Base-by-base conservation (phyloP, 2,797 vertebrate species). In the Gila robusta region DNA sequence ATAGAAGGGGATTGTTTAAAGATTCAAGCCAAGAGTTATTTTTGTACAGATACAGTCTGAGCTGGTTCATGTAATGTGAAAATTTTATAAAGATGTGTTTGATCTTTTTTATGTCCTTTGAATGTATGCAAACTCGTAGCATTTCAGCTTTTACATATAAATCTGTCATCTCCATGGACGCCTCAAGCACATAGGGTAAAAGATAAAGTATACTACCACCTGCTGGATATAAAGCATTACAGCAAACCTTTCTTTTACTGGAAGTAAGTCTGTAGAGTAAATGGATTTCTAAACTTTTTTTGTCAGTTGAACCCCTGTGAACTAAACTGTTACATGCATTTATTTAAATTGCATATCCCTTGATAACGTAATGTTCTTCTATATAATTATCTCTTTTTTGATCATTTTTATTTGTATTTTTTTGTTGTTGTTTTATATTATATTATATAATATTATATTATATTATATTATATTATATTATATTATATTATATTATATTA, bases 201-300 rank as follows among this genome's bases (percentile, higher is more conserved):
- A 74, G 28, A 52, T 74, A 19, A 66, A 19, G 41, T 49, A 37
- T 77, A 39, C 44, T 66, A 11, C 82, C 72, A 83, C 59, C 82
- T 77, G 59, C 59, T 83, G 82, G 72, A 39, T 28, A 39, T 28
- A 21, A 1, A 21, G 0, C 9, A 2, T 67, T 52, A 52, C 23
- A 54, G 59, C 72, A 67, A 39, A 32, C 16, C 21, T 21, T 0
- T n/a, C 7, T 35, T 49, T 37, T 67, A n/a, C 41, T 72, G 26
- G 41, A 66, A 56, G 26, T 6, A 54, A 52, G 4, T 37, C 8
- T 49, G 14, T 73, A 26, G 71, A 49, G 14, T 66, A 32, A 6
- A 17, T 5, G 59, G 59, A 6, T 62, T 56, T 4, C 21, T 21
- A n/a, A n/a, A 44, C 11, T 19, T 21, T 21, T 21, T 49, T 73